Evolutionary conservation across 2,113 vertebrate species (phyloP).

Genomic region (Aspiorhynchus laticeps): DNA sequence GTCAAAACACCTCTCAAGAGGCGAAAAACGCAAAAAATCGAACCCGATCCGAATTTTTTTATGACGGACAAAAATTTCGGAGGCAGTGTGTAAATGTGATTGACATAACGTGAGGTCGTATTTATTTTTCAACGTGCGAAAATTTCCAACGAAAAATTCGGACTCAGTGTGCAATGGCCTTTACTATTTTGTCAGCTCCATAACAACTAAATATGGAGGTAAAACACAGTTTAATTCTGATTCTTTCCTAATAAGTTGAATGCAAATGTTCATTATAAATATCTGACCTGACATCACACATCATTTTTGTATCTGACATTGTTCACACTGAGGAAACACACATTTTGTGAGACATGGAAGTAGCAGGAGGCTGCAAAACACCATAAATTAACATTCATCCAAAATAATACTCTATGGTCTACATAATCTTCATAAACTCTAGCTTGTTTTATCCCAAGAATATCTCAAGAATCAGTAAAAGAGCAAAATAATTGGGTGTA

Average conservation of each 20-base stretch:
- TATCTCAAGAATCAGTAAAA: conserved; percentile 27
- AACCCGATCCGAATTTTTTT: too few relatives aligned
- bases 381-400: too few relatives aligned
- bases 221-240: not conserved
- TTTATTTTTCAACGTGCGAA: too few relatives aligned
- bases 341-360: not conserved
- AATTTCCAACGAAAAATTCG: too few relatives aligned
- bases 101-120: too few relatives aligned
- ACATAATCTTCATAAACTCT: not conserved
- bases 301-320: not conserved
- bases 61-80: too few relatives aligned
- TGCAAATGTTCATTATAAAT: not conserved
- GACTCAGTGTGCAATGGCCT: too few relatives aligned
- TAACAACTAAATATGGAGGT: not conserved
- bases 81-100: too few relatives aligned
- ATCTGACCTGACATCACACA: not conserved
- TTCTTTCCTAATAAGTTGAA: not conserved
- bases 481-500: not conserved
- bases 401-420: not conserved
- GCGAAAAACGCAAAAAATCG: too few relatives aligned
- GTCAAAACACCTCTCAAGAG: too few relatives aligned
- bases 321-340: not conserved
- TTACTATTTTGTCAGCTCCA: not conserved
- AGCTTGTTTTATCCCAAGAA: not conserved
- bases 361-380: not conserved